Conservation (phyloP, 2,797 vertebrate genomes). For the Danio tinwini region DNA sequence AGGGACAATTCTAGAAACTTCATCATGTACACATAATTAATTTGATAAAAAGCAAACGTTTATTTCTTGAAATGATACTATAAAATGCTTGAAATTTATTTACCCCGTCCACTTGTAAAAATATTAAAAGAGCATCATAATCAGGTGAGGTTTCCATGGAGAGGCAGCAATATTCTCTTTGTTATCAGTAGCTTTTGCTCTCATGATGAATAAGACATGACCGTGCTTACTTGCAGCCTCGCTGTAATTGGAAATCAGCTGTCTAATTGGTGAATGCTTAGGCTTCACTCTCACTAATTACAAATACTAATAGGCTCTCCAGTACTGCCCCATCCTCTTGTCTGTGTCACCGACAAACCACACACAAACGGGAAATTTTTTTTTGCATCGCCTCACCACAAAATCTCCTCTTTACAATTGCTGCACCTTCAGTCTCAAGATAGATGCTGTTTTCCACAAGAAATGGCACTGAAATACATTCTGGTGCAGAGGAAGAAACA, state of each 20-base stretch:
- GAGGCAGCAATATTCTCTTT: background rate
- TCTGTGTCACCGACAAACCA: constrained; percentile 27
- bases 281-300: constrained; percentile 58
- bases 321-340: constrained; percentile 28
- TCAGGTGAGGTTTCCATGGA: constrained; percentile 14
- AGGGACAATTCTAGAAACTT: background rate
- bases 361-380: constrained; percentile 21
- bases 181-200: constrained; percentile 9
- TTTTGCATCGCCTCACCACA: constrained; percentile 11
- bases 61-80: background rate
- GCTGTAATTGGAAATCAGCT: constrained; percentile 54
- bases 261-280: constrained; percentile 50
- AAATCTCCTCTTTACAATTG: constrained; percentile 3
- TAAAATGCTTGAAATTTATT: background rate
- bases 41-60: background rate
- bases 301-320: constrained; percentile 56
- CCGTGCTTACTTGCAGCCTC: constrained; percentile 43
- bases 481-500: constrained; percentile 19
- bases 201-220: constrained; percentile 48
- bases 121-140: background rate
- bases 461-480: constrained; percentile 24
- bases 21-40: background rate
- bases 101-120: background rate
- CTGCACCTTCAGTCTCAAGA: constrained; percentile 7
- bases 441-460: constrained; percentile 20